These are phyloP conservation scores for Atta colombica DNA, from an alignment of 1,140 invertebrate genomes.

Conservation along the genomic window DNA sequence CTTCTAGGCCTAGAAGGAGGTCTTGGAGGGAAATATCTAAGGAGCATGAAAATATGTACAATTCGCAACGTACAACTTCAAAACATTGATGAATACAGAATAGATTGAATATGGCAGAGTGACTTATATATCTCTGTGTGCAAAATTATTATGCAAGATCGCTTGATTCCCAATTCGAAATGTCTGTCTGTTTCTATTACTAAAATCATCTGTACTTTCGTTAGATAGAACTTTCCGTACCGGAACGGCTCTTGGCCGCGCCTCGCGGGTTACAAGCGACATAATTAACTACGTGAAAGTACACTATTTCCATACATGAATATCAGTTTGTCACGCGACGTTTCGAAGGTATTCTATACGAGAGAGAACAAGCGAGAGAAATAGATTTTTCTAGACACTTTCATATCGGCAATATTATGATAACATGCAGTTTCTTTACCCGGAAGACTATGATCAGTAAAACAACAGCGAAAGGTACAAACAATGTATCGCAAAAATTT, in stretches of 20 bases:
- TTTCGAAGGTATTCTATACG: slow-evolving; percentile 28
- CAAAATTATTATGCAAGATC: not conserved
- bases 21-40: not conserved
- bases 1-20: not conserved
- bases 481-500: slow-evolving; percentile 26
- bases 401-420: not conserved
- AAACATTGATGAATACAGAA: not conserved
- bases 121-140: not conserved
- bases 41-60: not conserved
- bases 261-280: slow-evolving; percentile 46
- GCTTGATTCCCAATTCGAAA: not conserved
- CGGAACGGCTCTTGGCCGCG: slow-evolving; percentile 44
- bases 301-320: slow-evolving; percentile 56
- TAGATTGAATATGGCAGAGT: not conserved
- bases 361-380: not conserved
- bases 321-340: slow-evolving; percentile 64
- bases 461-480: not conserved
- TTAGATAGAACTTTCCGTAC: slow-evolving; percentile 40
- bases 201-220: slow-evolving; percentile 28
- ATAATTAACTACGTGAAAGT: slow-evolving; percentile 65
- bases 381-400: slow-evolving; percentile 44
- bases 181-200: not conserved
- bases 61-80: not conserved
- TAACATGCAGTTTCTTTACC: not conserved
- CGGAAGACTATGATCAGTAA: not conserved